phyloP scores from a whole-genome alignment of 30 jellyfish, hydroid and myxozoan genomes.

The Aurelia sp. region DNA sequence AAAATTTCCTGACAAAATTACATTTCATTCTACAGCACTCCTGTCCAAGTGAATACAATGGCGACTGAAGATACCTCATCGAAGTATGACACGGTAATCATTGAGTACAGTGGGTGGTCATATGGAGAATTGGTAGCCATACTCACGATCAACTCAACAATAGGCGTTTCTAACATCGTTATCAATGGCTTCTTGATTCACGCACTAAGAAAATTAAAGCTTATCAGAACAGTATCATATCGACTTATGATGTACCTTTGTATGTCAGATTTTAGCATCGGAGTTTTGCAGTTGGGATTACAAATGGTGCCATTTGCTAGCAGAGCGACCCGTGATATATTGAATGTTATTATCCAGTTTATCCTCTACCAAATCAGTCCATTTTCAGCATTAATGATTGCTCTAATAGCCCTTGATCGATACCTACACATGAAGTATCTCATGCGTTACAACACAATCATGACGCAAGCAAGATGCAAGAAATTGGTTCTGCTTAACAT shows the following conservation, averaged over 20 bases:
- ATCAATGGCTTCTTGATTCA: conserved; percentile 43
- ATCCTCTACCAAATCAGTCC: conserved; percentile 10
- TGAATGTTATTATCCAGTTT: background rate
- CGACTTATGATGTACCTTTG: conserved; percentile 36
- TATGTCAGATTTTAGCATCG: conserved; percentile 44
- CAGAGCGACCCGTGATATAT: background rate
- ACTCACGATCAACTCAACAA: conserved; percentile 1
- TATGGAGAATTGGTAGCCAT: conserved; percentile 11
- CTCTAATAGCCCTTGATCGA: conserved; percentile 34
- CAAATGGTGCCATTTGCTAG: conserved; percentile 28
- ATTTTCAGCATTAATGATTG: conserved; percentile 41
- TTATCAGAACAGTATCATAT: conserved; percentile 10
- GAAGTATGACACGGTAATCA: conserved; percentile 6
- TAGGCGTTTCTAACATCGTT: conserved; percentile 15
- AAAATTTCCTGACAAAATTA: too few species aligned
- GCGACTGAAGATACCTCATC: background rate
- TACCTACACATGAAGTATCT: conserved; percentile 59
- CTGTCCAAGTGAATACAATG: too few species aligned
- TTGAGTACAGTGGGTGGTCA: conserved; percentile 21
- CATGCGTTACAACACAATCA: conserved; percentile 16
- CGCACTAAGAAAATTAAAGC: conserved; percentile 41
- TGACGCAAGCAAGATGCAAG: conserved; percentile 7
- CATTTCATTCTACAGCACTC: too few species aligned
- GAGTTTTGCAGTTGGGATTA: conserved; percentile 27
- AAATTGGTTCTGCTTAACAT: background rate